These are phyloP conservation scores for Pyrochroa serraticornis DNA, from an alignment of 2,888 invertebrate species.

Conservation along the genomic window DNA sequence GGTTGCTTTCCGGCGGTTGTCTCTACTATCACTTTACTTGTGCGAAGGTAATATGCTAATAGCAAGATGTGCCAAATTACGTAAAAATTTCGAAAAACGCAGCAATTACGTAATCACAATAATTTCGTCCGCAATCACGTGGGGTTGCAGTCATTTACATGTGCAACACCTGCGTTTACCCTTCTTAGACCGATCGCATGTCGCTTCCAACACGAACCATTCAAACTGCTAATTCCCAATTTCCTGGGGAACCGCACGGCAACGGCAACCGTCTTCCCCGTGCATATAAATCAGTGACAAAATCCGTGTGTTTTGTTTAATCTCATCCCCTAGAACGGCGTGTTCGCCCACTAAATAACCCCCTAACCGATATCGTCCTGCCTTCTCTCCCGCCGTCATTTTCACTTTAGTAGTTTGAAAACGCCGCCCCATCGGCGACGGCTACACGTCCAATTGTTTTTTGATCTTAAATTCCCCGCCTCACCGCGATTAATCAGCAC, in stretches of 20 bases:
- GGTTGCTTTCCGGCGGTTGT: too few relatives aligned
- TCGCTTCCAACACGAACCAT: constrained; percentile 19
- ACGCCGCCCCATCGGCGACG: constrained; percentile 29
- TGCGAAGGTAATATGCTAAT: too few relatives aligned
- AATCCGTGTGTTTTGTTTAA: constrained; percentile 44
- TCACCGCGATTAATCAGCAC: not conserved
- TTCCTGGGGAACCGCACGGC: constrained; percentile 39
- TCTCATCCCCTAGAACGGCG: constrained; percentile 36
- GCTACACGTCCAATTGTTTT: too few relatives aligned
- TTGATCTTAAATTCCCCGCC: not conserved
- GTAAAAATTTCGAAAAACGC: too few relatives aligned
- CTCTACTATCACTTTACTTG: too few relatives aligned
- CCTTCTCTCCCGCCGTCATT: constrained; percentile 31
- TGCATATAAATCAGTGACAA: constrained; percentile 43
- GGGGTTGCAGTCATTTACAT: too few relatives aligned
- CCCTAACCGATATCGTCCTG: constrained; percentile 6
- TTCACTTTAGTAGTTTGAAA: constrained; percentile 30
- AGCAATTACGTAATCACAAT: too few relatives aligned
- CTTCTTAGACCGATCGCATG: constrained; percentile 11
- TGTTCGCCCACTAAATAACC: constrained; percentile 42
- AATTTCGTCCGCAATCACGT: too few relatives aligned
- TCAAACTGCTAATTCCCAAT: constrained; percentile 34
- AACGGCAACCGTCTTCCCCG: constrained; percentile 28
- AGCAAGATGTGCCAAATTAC: too few relatives aligned
- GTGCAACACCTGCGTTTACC: too few relatives aligned